Evolutionary conservation across 2,797 vertebrate species (phyloP).

Genomic region (Argentina silus): DNA sequence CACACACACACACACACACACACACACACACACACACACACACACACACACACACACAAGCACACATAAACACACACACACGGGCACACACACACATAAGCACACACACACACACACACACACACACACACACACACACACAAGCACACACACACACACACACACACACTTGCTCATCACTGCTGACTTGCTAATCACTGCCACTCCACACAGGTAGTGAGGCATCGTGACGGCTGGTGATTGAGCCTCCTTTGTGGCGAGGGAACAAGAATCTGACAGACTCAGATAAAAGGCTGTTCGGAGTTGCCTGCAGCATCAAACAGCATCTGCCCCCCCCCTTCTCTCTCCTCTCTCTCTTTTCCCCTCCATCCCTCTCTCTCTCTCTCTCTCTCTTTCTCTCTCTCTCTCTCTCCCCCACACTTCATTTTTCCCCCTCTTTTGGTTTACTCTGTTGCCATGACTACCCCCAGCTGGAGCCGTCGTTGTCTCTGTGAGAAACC

Average conservation of each 20-base stretch:
- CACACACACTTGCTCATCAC: background rate
- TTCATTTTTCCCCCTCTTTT: conserved; percentile 49
- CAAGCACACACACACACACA: no score
- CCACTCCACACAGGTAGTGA: conserved; percentile 71
- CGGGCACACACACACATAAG: background rate
- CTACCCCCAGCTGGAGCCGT: conserved; percentile 68
- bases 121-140: conserved; percentile 27
- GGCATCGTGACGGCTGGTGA: conserved; percentile 74
- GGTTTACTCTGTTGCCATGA: conserved; percentile 79
- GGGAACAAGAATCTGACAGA: conserved; percentile 78
- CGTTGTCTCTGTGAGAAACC: conserved; percentile 50
- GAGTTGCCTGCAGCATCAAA: conserved; percentile 82
- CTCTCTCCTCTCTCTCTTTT: conserved; percentile 5
- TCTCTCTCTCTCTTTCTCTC: conserved; percentile 15
- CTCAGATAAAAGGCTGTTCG: conserved; percentile 81
- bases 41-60: conserved; percentile 28
- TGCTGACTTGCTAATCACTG: conserved; percentile 72
- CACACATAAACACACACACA: background rate
- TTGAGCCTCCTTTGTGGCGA: conserved; percentile 78
- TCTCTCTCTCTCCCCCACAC: background rate
- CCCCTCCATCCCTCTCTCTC: conserved; percentile 56
- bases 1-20: conserved; percentile 12
- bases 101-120: conserved; percentile 22
- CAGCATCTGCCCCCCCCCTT: conserved; percentile 59
- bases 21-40: background rate